Percentiles rank a stretch among this genome's conserved stretches.
Conservation (phyloP, 2,888 invertebrate genomes). For the Zhuqinia jingwanae region DNA sequence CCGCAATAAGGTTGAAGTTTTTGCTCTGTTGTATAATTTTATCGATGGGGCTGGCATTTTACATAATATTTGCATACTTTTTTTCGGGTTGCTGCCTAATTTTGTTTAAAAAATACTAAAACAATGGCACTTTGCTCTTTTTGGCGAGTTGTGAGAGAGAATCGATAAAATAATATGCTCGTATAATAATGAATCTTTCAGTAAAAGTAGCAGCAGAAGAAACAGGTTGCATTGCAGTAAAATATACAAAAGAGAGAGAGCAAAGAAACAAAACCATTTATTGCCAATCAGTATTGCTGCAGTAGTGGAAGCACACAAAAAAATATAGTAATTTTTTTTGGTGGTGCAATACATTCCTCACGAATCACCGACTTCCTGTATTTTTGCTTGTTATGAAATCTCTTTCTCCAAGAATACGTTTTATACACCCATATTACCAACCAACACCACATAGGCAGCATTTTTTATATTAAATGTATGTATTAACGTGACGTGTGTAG, state of each 20-base stretch:
- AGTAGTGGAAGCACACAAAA: conserved; percentile 18
- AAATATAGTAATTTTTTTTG: conserved; percentile 11
- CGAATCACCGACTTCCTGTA: conserved; percentile 60
- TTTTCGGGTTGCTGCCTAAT: no score
- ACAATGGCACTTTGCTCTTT: no score
- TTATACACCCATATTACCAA: background rate
- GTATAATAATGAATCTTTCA: no score
- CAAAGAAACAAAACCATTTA: conserved; percentile 24
- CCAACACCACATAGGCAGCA: background rate
- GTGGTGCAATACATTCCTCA: conserved; percentile 44
- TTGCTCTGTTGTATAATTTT: no score
- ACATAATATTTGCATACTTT: no score
- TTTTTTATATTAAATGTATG: background rate
- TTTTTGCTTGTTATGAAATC: conserved; percentile 21
- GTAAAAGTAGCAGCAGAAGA: no score
- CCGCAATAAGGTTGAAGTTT: no score
- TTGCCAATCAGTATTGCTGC: conserved; percentile 24
- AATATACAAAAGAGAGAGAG: conserved; percentile 2
- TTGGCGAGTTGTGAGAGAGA: no score
- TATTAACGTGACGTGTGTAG: background rate
- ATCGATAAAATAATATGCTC: no score
- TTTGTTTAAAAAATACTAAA: no score
- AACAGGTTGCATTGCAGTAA: background rate
- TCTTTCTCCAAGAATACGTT: background rate
- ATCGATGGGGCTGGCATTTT: no score